Conservation (phyloP, 2,888 invertebrate species). For the Netelia inedita region DNA sequence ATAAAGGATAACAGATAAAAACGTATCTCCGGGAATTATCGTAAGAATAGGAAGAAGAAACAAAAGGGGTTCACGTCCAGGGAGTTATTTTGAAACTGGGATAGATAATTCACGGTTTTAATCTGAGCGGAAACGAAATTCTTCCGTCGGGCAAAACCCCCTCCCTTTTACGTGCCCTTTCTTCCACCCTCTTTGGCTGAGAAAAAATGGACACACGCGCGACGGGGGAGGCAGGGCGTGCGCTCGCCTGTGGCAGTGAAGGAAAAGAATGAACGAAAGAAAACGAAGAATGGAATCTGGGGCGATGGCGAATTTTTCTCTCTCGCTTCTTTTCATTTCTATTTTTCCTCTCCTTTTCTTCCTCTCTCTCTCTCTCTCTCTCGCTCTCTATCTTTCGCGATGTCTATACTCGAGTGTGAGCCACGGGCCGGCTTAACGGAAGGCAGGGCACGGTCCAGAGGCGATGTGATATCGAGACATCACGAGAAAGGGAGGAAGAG, state of each 20-base stretch:
- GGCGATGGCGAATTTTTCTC: slow-evolving; percentile 41
- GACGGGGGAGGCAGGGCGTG: not conserved
- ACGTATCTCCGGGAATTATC: slow-evolving; percentile 8
- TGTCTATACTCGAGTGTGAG: slow-evolving; percentile 22
- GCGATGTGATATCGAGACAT: slow-evolving; percentile 61
- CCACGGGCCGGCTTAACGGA: slow-evolving; percentile 49
- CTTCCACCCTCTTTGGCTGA: not conserved
- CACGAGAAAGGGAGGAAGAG: slow-evolving; percentile 51
- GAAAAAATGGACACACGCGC: slow-evolving; percentile 21
- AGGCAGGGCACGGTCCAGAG: slow-evolving; percentile 42
- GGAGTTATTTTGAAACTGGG: slow-evolving; percentile 31
- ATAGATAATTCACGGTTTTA: slow-evolving; percentile 49
- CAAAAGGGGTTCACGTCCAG: not conserved
- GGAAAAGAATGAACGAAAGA: slow-evolving; percentile 33
- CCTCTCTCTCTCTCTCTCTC: not conserved
- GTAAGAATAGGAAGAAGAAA: not conserved
- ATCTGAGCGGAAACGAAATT: slow-evolving; percentile 35
- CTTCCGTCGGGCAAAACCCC: not conserved
- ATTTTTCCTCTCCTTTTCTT: not conserved
- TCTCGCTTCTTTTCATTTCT: slow-evolving; percentile 37
- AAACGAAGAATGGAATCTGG: slow-evolving; percentile 51
- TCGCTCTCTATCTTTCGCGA: slow-evolving; percentile 2
- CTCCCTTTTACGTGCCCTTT: not conserved
- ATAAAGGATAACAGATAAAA: not conserved
- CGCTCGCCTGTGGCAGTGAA: not conserved